phyloP scores from a whole-genome alignment of 2,113 vertebrate genomes.

The cattle (Bos taurus) region ARS-UCD2.0 NC_037333.1:44041001-44041500 shows the following conservation, averaged over 20 bases:
- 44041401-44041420: constrained; percentile 60
- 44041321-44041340: constrained; percentile 48
- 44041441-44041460: constrained; percentile 75
- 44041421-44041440: constrained; percentile 57
- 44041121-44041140: neutral
- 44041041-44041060: neutral
- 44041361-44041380: constrained; percentile 58
- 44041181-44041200: constrained; percentile 51
- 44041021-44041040: constrained; percentile 59
- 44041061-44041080: neutral
- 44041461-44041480: constrained; percentile 77
- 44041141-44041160: neutral
- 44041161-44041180: constrained; percentile 46
- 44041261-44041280: neutral
- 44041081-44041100: neutral
- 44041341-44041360: constrained; percentile 57
- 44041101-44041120: neutral
- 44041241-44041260: constrained; percentile 43
- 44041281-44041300: neutral
- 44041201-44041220: constrained; percentile 43
- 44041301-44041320: constrained; percentile 21
- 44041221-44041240: constrained; percentile 56
- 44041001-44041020: constrained; percentile 75
- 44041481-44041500: constrained; percentile 83
- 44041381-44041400: constrained; percentile 64